A percentile compares a stretch with the other conserved stretches of the same genome.
phyloP scores from a whole-genome alignment of 2,888 invertebrate genomes.

The Drosophila rubida region DNA sequence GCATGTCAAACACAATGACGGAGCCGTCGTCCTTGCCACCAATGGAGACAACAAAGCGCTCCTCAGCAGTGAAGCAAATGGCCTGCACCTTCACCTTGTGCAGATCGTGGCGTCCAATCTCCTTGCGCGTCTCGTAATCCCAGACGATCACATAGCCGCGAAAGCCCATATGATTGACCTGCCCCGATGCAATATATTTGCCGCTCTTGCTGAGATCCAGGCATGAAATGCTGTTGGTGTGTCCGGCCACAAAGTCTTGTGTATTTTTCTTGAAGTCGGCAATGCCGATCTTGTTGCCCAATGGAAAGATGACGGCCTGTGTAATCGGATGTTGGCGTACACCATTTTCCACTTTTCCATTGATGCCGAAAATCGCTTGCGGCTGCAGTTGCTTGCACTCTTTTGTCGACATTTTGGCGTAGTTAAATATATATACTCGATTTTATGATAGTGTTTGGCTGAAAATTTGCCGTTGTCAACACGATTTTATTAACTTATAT shows the following conservation, averaged over 20 bases:
- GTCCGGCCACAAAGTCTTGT: constrained; percentile 91
- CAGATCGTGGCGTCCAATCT: constrained; percentile 90
- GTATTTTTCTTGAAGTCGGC: constrained; percentile 88
- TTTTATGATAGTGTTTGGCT: constrained; percentile 13
- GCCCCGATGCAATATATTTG: constrained; percentile 94
- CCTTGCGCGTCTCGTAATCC: constrained; percentile 89
- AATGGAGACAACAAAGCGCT: constrained; percentile 92
- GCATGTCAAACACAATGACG: constrained; percentile 93
- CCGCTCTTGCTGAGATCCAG: constrained; percentile 91
- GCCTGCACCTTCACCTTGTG: constrained; percentile 95
- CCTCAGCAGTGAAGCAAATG: constrained; percentile 92
- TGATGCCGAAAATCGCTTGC: constrained; percentile 91
- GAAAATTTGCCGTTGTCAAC: constrained; percentile 21
- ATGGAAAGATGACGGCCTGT: constrained; percentile 90
- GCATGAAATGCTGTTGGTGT: constrained; percentile 91
- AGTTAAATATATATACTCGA: constrained; percentile 36
- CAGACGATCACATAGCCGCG: constrained; percentile 94
- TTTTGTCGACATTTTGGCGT: constrained; percentile 42
- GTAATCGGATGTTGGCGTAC: constrained; percentile 90
- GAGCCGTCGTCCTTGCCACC: constrained; percentile 96
- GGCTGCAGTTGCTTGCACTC: constrained; percentile 86
- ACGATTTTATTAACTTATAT: constrained; percentile 28
- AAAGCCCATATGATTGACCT: constrained; percentile 96
- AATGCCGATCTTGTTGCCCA: constrained; percentile 92
- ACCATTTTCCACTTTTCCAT: constrained; percentile 88